A percentile compares a stretch with the other conserved stretches of the same genome.
These are phyloP conservation scores for Parthenolecanium corni DNA, from an alignment of 2,888 invertebrate genomes.

Conservation along the genomic window DNA sequence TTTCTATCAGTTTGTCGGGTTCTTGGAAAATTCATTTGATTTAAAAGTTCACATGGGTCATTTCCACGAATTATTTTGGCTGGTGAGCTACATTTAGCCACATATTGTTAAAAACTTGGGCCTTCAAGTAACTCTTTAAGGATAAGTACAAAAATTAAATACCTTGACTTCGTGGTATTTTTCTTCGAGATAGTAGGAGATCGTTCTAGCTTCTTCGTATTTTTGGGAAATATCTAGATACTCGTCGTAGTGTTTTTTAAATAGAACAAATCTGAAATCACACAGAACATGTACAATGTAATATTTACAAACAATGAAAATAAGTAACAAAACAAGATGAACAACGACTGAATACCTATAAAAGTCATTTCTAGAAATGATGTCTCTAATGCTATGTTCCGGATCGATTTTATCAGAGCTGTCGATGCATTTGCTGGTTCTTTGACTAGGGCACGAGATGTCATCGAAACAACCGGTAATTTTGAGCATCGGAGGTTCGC, in stretches of 20 bases:
- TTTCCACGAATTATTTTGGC: too few species aligned
- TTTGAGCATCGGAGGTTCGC: constrained; percentile 33
- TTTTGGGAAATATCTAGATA: constrained; percentile 49
- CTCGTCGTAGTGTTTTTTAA: constrained; percentile 52
- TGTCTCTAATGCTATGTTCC: constrained; percentile 51
- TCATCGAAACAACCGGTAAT: constrained; percentile 36
- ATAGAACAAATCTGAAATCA: constrained; percentile 47
- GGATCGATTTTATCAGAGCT: constrained; percentile 48
- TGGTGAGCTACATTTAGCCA: too few species aligned
- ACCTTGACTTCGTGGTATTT: constrained; percentile 55
- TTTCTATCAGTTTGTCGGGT: too few species aligned
- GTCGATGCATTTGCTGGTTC: constrained; percentile 34
- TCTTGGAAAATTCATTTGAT: too few species aligned
- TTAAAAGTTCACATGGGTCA: too few species aligned
- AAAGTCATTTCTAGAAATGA: constrained; percentile 51
- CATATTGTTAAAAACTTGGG: too few species aligned
- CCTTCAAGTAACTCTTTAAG: too few species aligned
- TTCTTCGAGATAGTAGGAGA: constrained; percentile 51
- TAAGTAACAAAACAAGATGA: neutral
- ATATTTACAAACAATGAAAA: neutral
- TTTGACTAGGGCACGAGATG: constrained; percentile 36
- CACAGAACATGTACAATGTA: constrained; percentile 1
- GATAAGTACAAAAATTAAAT: constrained; percentile 33
- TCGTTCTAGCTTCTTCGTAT: constrained; percentile 49
- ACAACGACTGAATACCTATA: constrained; percentile 42